phyloP scores from a whole-genome alignment of 2,113 vertebrate genomes.

The Archilochus colubris region DNA sequence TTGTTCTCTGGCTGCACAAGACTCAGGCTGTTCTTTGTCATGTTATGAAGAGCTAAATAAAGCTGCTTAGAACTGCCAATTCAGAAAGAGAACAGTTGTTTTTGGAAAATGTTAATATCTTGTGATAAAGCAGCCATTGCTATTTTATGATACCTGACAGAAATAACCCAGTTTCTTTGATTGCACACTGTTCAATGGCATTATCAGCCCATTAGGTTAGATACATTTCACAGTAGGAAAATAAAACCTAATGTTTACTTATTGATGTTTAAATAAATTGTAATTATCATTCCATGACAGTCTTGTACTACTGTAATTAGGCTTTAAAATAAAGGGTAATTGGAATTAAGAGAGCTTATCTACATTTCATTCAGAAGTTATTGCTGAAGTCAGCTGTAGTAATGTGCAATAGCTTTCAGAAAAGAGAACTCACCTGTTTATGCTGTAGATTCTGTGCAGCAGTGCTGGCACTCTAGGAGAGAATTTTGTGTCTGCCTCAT shows the following conservation, averaged over 20 bases:
- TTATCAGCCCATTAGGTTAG: conserved; percentile 60
- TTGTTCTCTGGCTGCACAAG: neutral
- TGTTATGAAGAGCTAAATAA: neutral
- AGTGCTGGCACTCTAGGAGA: neutral
- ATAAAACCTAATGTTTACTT: conserved; percentile 60
- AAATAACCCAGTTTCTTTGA: conserved; percentile 53
- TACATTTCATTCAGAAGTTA: conserved; percentile 45
- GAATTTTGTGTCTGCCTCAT: neutral
- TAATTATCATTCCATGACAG: conserved; percentile 53
- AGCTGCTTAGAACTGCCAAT: neutral
- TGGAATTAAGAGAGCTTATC: conserved; percentile 58
- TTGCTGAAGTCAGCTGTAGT: conserved; percentile 10
- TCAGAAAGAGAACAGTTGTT: conserved; percentile 30
- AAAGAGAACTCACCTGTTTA: conserved; percentile 10
- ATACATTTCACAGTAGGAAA: conserved; percentile 60
- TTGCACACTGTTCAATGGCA: conserved; percentile 40
- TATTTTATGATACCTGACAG: conserved; percentile 59
- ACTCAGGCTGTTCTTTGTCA: neutral
- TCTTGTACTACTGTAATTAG: conserved; percentile 55
- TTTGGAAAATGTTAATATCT: conserved; percentile 54
- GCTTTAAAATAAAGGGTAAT: conserved; percentile 50
- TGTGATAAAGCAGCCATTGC: conserved; percentile 47
- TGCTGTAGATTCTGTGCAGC: neutral
- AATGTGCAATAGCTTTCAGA: conserved; percentile 10
- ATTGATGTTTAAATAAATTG: conserved; percentile 51